Conservation (phyloP, 2,797 vertebrate genomes). For the Microctenopoma stevenorrisi region DNA sequence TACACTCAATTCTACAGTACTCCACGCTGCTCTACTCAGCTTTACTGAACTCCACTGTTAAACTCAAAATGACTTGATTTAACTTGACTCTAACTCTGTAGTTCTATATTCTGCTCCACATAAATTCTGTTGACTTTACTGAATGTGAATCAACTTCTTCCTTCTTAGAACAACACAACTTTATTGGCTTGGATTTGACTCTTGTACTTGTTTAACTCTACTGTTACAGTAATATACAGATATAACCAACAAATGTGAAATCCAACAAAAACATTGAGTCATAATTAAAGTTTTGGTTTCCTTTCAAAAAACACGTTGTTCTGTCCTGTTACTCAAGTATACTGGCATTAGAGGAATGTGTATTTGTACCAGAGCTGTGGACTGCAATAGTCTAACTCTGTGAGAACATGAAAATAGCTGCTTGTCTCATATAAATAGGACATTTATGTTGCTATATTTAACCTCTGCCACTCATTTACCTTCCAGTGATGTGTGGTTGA, state of each 20-base stretch:
- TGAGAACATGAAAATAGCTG: conserved; percentile 20
- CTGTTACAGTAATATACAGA: no score
- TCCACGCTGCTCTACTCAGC: background rate
- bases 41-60: background rate
- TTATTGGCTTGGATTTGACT: background rate
- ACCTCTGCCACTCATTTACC: background rate
- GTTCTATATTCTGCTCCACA: no score
- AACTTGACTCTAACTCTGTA: no score
- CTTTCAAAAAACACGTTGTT: conserved; percentile 37
- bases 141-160: no score
- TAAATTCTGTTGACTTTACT: no score
- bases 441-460: conserved; percentile 1
- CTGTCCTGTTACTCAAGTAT: conserved; percentile 36
- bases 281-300: conserved; percentile 33
- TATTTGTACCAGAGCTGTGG: conserved; percentile 34
- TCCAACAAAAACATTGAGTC: conserved; percentile 12
- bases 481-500: conserved; percentile 29
- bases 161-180: no score
- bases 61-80: no score
- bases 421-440: conserved; percentile 10
- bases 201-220: no score
- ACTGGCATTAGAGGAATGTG: conserved; percentile 65
- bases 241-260: conserved; percentile 1
- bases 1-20: background rate
- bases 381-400: conserved; percentile 20